These are phyloP conservation scores for Salticus scenicus DNA, from an alignment of 2,888 invertebrate genomes.

Conservation along the genomic window DNA sequence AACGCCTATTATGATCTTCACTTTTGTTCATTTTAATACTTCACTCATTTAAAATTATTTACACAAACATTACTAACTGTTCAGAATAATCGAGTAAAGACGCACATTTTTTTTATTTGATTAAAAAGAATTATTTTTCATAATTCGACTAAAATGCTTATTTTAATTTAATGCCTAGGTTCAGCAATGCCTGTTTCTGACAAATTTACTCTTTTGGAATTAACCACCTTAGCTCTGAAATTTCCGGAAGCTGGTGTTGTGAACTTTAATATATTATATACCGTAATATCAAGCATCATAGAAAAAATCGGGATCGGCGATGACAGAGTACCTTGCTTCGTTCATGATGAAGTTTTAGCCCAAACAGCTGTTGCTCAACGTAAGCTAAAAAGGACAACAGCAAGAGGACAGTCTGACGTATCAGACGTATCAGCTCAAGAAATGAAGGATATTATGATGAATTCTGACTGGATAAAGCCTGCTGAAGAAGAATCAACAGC, in stretches of 20 bases:
- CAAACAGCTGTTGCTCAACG: constrained; percentile 19
- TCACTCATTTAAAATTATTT: no score
- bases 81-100: no score
- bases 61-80: no score
- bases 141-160: no score
- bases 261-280: constrained; percentile 85
- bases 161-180: no score
- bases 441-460: constrained; percentile 4
- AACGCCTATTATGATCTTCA: no score
- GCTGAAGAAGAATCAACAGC: background rate
- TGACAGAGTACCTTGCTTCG: constrained; percentile 6
- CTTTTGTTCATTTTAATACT: no score
- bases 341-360: constrained; percentile 22
- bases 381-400: background rate
- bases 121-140: no score
- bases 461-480: background rate
- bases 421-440: background rate
- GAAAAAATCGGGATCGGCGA: constrained; percentile 73
- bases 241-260: constrained; percentile 86
- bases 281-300: constrained; percentile 83
- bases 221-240: constrained; percentile 83
- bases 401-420: background rate
- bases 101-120: no score
- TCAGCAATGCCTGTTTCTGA: no score
- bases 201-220: constrained; percentile 35